Base-by-base conservation (phyloP, 2,888 invertebrate genomes). In the Gymnoscelis rufifasciata region DNA sequence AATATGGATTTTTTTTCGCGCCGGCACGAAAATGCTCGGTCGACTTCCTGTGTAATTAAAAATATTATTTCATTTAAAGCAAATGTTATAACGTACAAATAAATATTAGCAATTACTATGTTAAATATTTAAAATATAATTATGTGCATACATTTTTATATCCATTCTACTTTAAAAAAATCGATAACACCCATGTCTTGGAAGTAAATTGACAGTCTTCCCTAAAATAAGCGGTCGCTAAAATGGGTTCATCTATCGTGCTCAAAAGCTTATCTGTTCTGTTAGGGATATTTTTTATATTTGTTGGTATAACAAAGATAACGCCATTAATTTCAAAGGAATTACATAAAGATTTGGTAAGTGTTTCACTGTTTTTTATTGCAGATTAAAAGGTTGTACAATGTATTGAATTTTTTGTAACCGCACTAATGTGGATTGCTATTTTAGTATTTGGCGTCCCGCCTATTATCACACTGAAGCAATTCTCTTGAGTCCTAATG, bases 311-410 rank as follows among this genome's bases (percentile, higher is more conserved):
- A 48, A 93, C 98, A 71, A 98, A 98, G 88, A 84, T 98, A 55
- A 95, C 97, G 54, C 96, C 97, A 58, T 92, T 94, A 66, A 92
- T 98, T 59, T 97, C 96, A 67, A 96, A 96, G 90, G 98, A 98
- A 83, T 91, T 98, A 54, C 97, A 98, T 81, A 97, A 96, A 90
- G 97, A 98, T 88, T 91, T 98, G 93, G 97, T 97, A 84, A 93
- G 94, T 76, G 23, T 29, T 36, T 19, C 5, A 19, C 19, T 19
- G 19, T 19, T 19, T 52, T 55, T 53, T 50, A 35, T 38, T 49
- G 43, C 29, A 43, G 53, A 31, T 51, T 63, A 57, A 71, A 80
- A 81, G 81, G 78, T 83, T 78, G 75, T 62, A 69, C 63, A 65
- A 64, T 81, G 78, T 78, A 80, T 73, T 62, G 70, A 66, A 71